A percentile compares a stretch with the other conserved stretches of the same genome.
These are phyloP conservation scores for Anolis apletophallus DNA, from an alignment of 2,797 vertebrate genomes.

Conservation along the genomic window DNA sequence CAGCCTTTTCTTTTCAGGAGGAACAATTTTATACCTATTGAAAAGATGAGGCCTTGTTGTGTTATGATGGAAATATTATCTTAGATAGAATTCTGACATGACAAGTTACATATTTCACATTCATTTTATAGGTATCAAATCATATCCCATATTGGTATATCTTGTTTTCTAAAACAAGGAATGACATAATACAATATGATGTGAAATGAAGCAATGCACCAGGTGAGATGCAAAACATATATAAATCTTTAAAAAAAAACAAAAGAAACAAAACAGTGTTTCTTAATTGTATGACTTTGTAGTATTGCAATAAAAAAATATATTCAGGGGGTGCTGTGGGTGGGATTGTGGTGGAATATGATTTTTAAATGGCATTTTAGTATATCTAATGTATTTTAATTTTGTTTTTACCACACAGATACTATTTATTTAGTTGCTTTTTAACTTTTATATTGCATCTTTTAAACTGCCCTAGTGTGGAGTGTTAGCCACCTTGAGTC, in stretches of 20 bases:
- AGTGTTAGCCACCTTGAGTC: too few species aligned
- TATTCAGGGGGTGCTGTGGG: too few species aligned
- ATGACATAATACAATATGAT: constrained; percentile 55
- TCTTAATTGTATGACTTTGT: constrained; percentile 38
- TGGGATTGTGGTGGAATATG: too few species aligned
- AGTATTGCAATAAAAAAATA: not conserved
- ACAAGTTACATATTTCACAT: constrained; percentile 66
- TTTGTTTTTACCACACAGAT: too few species aligned
- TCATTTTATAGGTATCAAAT: constrained; percentile 66
- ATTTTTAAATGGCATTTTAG: too few species aligned
- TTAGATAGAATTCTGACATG: constrained; percentile 50
- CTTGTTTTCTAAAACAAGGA: constrained; percentile 57
- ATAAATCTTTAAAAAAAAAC: constrained; percentile 27
- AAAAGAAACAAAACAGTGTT: constrained; percentile 3
- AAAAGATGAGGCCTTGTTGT: constrained; percentile 13
- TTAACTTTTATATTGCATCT: too few species aligned
- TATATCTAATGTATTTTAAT: too few species aligned
- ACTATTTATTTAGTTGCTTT: too few species aligned
- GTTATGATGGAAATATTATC: constrained; percentile 50
- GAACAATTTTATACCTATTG: not conserved
- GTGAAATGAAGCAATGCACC: constrained; percentile 64
- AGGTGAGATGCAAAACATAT: constrained; percentile 57
- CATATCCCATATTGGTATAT: constrained; percentile 53
- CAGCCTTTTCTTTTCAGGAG: not conserved
- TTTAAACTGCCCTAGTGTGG: too few species aligned